Percentiles rank a stretch among this genome's conserved stretches.
phyloP scores from a whole-genome alignment of 2,888 invertebrate genomes.

The Eristalis arbustorum region DNA sequence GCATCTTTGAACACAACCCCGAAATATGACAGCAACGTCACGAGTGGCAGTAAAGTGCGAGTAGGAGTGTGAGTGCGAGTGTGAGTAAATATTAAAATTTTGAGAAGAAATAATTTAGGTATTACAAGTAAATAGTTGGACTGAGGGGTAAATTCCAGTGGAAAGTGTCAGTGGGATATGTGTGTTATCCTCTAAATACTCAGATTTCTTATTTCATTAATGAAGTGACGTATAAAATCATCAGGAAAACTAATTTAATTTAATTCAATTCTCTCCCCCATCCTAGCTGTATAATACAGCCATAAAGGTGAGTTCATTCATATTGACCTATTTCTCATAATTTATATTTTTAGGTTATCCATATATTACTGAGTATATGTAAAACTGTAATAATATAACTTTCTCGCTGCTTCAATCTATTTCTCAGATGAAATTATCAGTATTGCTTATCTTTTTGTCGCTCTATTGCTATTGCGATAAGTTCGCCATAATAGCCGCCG shows the following conservation, averaged over 20 bases:
- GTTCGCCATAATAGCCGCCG: conserved; percentile 59
- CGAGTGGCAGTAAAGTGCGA: neutral
- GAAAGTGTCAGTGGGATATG: neutral
- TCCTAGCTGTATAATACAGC: neutral
- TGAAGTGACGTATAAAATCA: conserved; percentile 4
- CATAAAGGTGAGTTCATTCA: neutral
- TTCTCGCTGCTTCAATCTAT: neutral
- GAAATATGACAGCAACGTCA: neutral
- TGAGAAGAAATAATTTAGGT: neutral
- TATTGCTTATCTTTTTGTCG: conserved; percentile 48
- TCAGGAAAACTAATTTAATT: neutral
- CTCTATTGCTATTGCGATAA: conserved; percentile 59
- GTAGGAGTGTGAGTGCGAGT: neutral
- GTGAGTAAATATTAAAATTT: neutral
- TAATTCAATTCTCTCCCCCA: neutral
- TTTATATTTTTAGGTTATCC: conserved; percentile 25
- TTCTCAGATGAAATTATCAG: conserved; percentile 55
- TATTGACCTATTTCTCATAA: conserved; percentile 1
- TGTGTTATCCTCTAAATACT: neutral
- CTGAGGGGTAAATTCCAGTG: neutral
- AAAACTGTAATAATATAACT: neutral
- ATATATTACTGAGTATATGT: neutral
- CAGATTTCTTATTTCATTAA: conserved; percentile 1
- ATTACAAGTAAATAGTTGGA: neutral
- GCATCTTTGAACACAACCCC: neutral